phyloP scores from a whole-genome alignment of 2,113 vertebrate species.

The Macrotus californicus region DNA sequence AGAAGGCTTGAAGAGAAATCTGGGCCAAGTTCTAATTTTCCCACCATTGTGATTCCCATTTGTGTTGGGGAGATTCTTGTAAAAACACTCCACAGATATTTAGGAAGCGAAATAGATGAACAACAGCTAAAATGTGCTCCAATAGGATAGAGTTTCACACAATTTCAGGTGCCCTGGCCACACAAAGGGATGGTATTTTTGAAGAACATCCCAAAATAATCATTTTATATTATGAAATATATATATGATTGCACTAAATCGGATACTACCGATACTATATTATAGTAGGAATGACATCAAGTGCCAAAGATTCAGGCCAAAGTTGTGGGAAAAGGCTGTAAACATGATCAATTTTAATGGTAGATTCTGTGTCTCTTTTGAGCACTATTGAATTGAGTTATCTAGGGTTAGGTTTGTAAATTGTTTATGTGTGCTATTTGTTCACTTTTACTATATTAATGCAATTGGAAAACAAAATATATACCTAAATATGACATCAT shows the following conservation, averaged over 20 bases:
- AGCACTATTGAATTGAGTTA: slow-evolving; percentile 14
- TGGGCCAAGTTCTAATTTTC: not conserved
- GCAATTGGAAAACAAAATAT: not conserved
- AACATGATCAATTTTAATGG: slow-evolving; percentile 36
- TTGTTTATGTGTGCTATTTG: not conserved
- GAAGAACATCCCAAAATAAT: not conserved
- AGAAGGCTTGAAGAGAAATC: not conserved
- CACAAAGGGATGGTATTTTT: not conserved
- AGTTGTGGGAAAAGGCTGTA: not conserved
- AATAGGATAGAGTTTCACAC: not conserved
- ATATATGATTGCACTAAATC: not conserved
- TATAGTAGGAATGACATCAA: not conserved
- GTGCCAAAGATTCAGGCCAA: not conserved
- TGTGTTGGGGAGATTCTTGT: not conserved
- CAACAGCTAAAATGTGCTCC: no score
- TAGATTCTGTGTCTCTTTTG: slow-evolving; percentile 26
- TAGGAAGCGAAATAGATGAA: not conserved
- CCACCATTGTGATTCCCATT: not conserved
- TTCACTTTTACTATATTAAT: not conserved
- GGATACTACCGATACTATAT: not conserved
- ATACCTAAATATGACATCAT: not conserved
- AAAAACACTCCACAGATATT: not conserved
- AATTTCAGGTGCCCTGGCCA: not conserved
- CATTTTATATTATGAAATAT: not conserved
- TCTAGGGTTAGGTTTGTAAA: not conserved